Conservation (phyloP, 2,113 vertebrate species). For the Ophthalmotilapia sp. region DNA sequence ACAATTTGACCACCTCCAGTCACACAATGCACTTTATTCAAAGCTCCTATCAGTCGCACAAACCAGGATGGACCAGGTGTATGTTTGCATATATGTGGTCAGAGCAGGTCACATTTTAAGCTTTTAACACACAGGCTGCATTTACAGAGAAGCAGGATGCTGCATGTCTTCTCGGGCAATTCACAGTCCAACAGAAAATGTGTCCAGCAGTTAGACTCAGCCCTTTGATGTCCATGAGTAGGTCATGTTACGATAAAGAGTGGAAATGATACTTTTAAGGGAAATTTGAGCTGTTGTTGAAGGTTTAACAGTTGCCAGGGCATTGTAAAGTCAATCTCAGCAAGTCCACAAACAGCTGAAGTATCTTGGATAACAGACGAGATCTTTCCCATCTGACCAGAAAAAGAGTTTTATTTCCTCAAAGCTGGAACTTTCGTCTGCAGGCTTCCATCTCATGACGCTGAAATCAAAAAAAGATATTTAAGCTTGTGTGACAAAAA, state of each 20-base stretch:
- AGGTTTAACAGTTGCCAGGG: background rate
- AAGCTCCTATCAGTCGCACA: background rate
- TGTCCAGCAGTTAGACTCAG: background rate
- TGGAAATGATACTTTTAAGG: background rate
- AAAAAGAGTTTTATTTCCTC: slow-evolving; percentile 2
- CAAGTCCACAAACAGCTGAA: background rate
- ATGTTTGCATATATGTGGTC: background rate
- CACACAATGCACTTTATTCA: background rate
- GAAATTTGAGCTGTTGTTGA: background rate
- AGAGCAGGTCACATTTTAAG: background rate
- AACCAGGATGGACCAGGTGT: background rate
- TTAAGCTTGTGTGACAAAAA: background rate
- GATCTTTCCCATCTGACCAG: background rate
- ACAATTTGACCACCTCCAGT: background rate
- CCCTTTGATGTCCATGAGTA: background rate
- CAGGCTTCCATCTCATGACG: slow-evolving; percentile 94
- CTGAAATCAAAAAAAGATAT: slow-evolving; percentile 68
- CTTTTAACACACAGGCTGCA: background rate
- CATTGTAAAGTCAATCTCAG: background rate
- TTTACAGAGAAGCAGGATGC: background rate
- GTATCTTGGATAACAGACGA: background rate
- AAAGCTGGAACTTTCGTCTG: slow-evolving; percentile 95
- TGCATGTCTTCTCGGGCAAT: background rate
- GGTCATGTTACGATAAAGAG: background rate
- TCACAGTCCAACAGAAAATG: background rate